Percentiles rank a stretch among this genome's conserved stretches.
Conservation (phyloP, 2,888 invertebrate species). For the Agrochola lychnidis region DNA sequence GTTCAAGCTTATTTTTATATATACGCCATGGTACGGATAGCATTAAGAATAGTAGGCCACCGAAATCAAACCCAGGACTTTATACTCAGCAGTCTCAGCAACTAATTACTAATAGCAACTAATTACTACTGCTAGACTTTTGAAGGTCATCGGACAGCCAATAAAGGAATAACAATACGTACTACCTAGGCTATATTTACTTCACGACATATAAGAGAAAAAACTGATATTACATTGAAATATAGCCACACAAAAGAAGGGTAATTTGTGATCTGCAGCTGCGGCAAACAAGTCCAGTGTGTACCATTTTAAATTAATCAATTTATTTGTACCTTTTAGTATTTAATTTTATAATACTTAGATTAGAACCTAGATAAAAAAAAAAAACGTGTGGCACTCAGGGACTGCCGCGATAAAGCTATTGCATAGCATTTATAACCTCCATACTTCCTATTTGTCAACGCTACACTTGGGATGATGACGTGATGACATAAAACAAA, state of each 20-base stretch:
- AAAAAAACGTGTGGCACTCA: too few relatives aligned
- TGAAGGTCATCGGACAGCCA: not conserved
- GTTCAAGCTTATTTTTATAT: not conserved
- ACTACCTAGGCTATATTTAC: not conserved
- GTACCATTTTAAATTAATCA: not conserved
- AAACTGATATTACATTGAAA: constrained; percentile 5
- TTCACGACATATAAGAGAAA: not conserved
- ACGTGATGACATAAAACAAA: too few relatives aligned
- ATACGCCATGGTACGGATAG: not conserved
- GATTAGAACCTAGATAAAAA: not conserved
- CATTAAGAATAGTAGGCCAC: too few relatives aligned
- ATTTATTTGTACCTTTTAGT: too few relatives aligned
- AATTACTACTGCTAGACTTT: too few relatives aligned
- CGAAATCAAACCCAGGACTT: not conserved
- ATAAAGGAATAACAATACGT: not conserved
- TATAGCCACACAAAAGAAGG: not conserved
- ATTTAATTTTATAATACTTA: too few relatives aligned
- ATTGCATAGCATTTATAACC: too few relatives aligned
- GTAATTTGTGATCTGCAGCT: constrained; percentile 9
- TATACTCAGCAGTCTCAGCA: not conserved
- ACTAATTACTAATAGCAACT: too few relatives aligned
- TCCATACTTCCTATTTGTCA: too few relatives aligned
- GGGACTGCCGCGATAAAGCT: too few relatives aligned
- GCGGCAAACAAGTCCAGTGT: not conserved
- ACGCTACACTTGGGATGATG: too few relatives aligned